Base-by-base conservation (phyloP, 2,888 invertebrate species). In the Oscheius sp. region DNA sequence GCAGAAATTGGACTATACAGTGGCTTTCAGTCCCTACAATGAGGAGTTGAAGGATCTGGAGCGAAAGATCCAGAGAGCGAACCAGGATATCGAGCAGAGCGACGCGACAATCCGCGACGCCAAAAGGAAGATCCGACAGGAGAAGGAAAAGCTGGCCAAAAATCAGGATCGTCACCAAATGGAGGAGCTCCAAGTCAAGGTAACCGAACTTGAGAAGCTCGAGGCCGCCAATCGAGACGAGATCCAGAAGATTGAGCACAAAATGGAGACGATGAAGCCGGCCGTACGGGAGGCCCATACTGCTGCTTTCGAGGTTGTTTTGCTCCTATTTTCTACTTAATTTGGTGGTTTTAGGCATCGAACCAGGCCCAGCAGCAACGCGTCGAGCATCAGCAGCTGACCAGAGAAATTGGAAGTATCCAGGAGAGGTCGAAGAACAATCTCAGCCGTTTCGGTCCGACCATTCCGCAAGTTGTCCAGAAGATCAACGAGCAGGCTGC, bases 381-480 rank as follows among this genome's bases (percentile, higher is more conserved):
- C 35, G 10, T 2, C 59, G 35, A 60, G 59, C 10, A 9, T 4
- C 9, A 60, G 1, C 10, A 32, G 37, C 11, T 35, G 33, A 11
- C 51, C 5, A 35, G 2, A 4, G 32, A 57, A 3, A 10, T 51
- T 29, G 13, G 47, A 21, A 5, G 7, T 2, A 10, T 48, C 47
- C 11, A 21, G 65, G n/a, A 50, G 32, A 48, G 42, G 7, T 9
- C n/a, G 13, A n/a, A 42, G 35, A 35, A 60, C 13, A 2, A 55
- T 47, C 32, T 42, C 21, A 11, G 37, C 66, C 81, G 85, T 33
- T 86, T 83, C 65, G 86, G 87, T 2, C 9, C 9, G 2, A 60
- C 80, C 10, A 76, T 80, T 60, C 75, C 81, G 2, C 55, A 60
- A 4, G 80, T 86, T 42, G 48, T 81, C 2, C 21, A 63, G 29